These are phyloP conservation scores for Diachasma alloeum DNA, from an alignment of 1,140 invertebrate genomes.

Conservation along the genomic window DNA sequence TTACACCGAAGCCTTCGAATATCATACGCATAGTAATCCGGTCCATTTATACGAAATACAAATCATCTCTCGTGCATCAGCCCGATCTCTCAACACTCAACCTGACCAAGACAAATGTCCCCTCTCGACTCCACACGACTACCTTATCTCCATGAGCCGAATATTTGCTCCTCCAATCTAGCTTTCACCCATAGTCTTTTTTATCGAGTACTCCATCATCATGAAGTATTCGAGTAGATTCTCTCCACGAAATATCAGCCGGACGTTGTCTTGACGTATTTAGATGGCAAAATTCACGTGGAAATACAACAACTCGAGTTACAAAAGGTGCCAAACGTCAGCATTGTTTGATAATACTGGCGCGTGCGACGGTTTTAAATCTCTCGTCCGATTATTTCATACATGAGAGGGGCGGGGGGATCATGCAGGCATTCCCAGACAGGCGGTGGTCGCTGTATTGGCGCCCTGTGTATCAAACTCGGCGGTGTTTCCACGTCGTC, in stretches of 20 bases:
- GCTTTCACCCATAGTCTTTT: background rate
- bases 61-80: background rate
- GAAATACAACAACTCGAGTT: background rate
- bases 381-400: constrained; percentile 43
- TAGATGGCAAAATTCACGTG: background rate
- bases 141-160: background rate
- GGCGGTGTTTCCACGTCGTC: background rate
- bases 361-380: constrained; percentile 38
- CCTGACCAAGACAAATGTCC: constrained; percentile 5
- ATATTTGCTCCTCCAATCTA: background rate
- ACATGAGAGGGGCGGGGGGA: background rate
- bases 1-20: background rate
- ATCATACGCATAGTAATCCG: background rate
- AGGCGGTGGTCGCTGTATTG: constrained; percentile 52
- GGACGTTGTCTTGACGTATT: background rate
- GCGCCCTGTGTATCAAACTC: constrained; percentile 54
- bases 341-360: constrained; percentile 52
- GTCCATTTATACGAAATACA: background rate
- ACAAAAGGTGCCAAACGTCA: constrained; percentile 12
- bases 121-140: background rate
- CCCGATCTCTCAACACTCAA: background rate
- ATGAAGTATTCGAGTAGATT: background rate
- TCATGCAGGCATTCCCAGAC: constrained; percentile 51
- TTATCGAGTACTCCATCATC: background rate
- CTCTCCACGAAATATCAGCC: background rate